These are phyloP conservation scores for Dromaius novaehollandiae DNA, from an alignment of 2,113 vertebrate genomes.

Conservation along the genomic window DNA sequence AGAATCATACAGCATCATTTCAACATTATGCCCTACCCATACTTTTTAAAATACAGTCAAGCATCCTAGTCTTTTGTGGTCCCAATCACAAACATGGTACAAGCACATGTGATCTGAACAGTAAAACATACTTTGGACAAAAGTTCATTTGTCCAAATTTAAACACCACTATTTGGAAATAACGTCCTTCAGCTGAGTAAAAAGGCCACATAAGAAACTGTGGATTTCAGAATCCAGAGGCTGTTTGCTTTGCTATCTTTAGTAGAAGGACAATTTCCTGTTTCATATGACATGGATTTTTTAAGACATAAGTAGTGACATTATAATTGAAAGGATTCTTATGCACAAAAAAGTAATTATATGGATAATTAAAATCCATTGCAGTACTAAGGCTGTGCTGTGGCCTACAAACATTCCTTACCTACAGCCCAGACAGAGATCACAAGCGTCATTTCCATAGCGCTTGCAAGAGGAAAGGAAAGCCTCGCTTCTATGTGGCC, in stretches of 20 bases:
- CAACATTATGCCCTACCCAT: background rate
- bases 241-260: background rate
- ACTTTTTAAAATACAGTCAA: background rate
- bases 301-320: background rate
- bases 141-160: background rate
- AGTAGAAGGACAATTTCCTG: background rate
- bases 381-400: background rate
- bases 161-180: background rate
- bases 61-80: background rate
- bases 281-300: background rate
- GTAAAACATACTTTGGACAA: background rate
- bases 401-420: background rate
- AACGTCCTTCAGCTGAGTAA: background rate
- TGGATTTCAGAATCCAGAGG: background rate
- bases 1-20: background rate
- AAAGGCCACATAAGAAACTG: background rate
- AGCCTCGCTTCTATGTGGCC: background rate
- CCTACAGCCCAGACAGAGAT: background rate
- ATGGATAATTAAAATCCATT: constrained; percentile 27
- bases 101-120: background rate
- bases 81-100: background rate
- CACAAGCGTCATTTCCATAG: constrained; percentile 40
- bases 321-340: background rate
- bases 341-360: background rate
- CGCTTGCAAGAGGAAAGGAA: constrained; percentile 18